Base-by-base conservation (phyloP, 1,140 invertebrate genomes). In the Amphibalanus amphitrite region DNA sequence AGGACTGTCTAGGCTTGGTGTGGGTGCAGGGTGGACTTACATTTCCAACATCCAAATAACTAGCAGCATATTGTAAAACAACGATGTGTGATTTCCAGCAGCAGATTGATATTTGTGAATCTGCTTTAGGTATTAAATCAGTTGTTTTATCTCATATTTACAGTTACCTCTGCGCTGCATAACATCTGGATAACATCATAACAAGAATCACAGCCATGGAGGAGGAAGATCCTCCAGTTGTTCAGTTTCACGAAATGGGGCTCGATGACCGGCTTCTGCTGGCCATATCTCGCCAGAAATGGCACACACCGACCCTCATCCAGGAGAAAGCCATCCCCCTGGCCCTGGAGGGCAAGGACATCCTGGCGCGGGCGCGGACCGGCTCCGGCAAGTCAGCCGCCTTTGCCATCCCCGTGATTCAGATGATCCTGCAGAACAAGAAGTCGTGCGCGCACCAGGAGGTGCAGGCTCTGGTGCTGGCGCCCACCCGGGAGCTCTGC, bases 351-450 rank as follows among this genome's bases (percentile, higher is more conserved):
- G 96, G 95, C 29, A 98, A 98, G 83, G 96, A 99, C 85, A 88
- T 99, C 23, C 82, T 99, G 10, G 89, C 97, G 28, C 83, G 91
- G 76, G 97, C 95, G 0, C 83, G 96, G 74, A 99, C 97, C n/a
- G 97, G 97, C 0, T 97, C 95, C 8, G 97, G 97, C 17, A 99
- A 99, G 84, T 99, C 97, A 13, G 97, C 90, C 17, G 94, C 96
- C 0, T 99, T 97, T 83, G 84, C 88, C 25, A 87, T 99, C 76
- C 97, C 97, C 6, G 83, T 97, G 1, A 89, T 99, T 71, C 95
- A 99, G 78, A 95, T 94, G 82, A 89, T 99, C 77, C 83, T 99
- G 8, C 85, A 84, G 71, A 84, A 85, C 3, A 98, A 97, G 82
- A 85, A 88, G 75, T 84, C 75, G 8, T 69, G 67, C 30, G 69